These are phyloP conservation scores for Meandrina meandrites DNA, from an alignment of 92 coral and sea anemone genomes.

Conservation along the genomic window DNA sequence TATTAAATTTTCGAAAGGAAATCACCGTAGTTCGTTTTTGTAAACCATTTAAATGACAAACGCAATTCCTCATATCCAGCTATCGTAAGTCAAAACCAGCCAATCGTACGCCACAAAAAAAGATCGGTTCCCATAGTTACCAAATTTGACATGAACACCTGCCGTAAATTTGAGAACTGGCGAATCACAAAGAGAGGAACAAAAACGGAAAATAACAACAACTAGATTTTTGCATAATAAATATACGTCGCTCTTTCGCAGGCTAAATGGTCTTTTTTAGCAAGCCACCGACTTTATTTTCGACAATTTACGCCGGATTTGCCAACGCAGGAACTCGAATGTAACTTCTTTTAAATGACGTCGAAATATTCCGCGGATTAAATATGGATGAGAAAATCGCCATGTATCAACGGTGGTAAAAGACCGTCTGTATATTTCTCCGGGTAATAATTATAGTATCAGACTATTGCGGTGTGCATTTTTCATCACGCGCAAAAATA, in stretches of 20 bases:
- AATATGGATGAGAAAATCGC: neutral
- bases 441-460: slow-evolving; percentile 18
- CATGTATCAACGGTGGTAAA: neutral
- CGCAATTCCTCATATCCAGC: slow-evolving; percentile 5
- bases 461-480: slow-evolving; percentile 8
- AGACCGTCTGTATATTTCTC: slow-evolving; percentile 27
- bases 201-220: slow-evolving; percentile 36
- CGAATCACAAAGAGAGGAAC: slow-evolving; percentile 70
- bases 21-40: neutral
- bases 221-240: slow-evolving; percentile 58
- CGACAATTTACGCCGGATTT: neutral
- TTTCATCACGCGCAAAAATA: slow-evolving; percentile 14
- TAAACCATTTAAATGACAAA: slow-evolving; percentile 13
- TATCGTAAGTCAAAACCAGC: slow-evolving; percentile 11
- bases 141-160: slow-evolving; percentile 70
- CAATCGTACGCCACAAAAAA: slow-evolving; percentile 41
- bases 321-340: neutral
- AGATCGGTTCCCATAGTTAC: slow-evolving; percentile 61
- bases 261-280: slow-evolving; percentile 32
- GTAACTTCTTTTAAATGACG: neutral
- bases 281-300: neutral
- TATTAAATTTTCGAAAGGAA: neutral
- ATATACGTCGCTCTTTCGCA: slow-evolving; percentile 17
- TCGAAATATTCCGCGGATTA: neutral
- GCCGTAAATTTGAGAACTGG: slow-evolving; percentile 47